These are phyloP conservation scores for Zaprionus bogoriensis DNA, from an alignment of 2,888 invertebrate species.

Conservation along the genomic window DNA sequence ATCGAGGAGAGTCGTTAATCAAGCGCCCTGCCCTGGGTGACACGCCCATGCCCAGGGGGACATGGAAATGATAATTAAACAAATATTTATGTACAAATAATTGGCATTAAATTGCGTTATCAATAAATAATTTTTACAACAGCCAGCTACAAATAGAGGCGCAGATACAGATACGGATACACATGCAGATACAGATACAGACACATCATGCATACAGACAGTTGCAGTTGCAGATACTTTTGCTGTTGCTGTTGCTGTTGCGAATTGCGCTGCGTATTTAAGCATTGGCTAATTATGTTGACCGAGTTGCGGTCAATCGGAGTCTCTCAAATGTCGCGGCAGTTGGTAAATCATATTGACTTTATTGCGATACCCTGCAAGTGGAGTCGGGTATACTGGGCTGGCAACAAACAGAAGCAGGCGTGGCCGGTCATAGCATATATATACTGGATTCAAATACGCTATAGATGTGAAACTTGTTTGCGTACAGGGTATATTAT, in stretches of 20 bases:
- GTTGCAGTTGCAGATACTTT: conserved; percentile 3
- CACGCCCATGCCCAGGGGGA: conserved; percentile 43
- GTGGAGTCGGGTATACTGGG: background rate
- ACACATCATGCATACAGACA: no score
- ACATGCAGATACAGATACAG: conserved; percentile 4
- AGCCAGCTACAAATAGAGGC: conserved; percentile 7
- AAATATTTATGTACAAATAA: conserved; percentile 80
- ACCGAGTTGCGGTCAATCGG: conserved; percentile 49
- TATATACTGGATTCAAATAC: no score
- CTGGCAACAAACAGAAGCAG: no score
- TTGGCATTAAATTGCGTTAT: conserved; percentile 81
- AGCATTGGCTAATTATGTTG: conserved; percentile 68
- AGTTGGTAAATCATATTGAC: conserved; percentile 9
- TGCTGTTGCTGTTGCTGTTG: conserved; percentile 16
- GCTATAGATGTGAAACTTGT: background rate
- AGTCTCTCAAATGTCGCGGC: no score
- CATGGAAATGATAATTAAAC: conserved; percentile 71
- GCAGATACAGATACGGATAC: background rate
- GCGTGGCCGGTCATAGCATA: no score
- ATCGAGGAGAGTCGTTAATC: conserved; percentile 50
- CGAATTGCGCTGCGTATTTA: conserved; percentile 32
- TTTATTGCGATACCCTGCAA: conserved; percentile 23
- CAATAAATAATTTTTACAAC: conserved; percentile 78
- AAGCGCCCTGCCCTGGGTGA: conserved; percentile 22
- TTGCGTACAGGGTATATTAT: background rate